These are phyloP conservation scores for Benthosema pterotum DNA, from an alignment of 2,797 vertebrate genomes.

Conservation along the genomic window DNA sequence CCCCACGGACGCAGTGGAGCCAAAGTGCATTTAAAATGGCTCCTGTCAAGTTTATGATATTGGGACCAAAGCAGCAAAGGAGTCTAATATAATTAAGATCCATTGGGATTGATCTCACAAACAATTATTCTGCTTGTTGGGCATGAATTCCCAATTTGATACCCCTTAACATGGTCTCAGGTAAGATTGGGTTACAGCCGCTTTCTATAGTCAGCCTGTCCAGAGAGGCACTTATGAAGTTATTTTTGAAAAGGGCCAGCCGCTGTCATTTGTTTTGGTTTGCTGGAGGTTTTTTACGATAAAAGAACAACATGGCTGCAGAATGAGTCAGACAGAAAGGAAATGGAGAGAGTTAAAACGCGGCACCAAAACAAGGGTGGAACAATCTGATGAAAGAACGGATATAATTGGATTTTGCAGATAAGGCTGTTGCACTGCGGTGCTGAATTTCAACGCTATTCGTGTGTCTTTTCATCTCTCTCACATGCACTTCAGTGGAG, in stretches of 20 bases:
- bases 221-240: slow-evolving; percentile 32
- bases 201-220: slow-evolving; percentile 48
- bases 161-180: slow-evolving; percentile 50
- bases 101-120: slow-evolving; percentile 52
- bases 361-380: not conserved
- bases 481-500: slow-evolving; percentile 38
- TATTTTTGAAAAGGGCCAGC: slow-evolving; percentile 32
- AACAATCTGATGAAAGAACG: slow-evolving; percentile 17
- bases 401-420: slow-evolving; percentile 23
- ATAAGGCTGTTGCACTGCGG: slow-evolving; percentile 20
- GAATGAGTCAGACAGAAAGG: slow-evolving; percentile 35
- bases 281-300: slow-evolving; percentile 21
- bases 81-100: slow-evolving; percentile 66
- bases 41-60: slow-evolving; percentile 65
- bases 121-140: slow-evolving; percentile 53
- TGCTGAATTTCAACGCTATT: slow-evolving; percentile 3
- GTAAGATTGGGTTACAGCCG: slow-evolving; percentile 52
- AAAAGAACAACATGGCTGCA: slow-evolving; percentile 7
- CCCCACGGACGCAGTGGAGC: slow-evolving; percentile 52
- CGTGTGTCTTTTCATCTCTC: slow-evolving; percentile 19
- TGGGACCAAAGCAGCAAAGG: slow-evolving; percentile 54
- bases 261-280: slow-evolving; percentile 34
- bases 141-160: slow-evolving; percentile 55
- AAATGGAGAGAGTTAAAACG: slow-evolving; percentile 19
- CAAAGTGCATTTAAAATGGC: slow-evolving; percentile 64